A percentile compares a stretch with the other conserved stretches of the same genome.
Evolutionary conservation across 2,797 vertebrate species (phyloP).

Genomic region (Chrysocyon brachyurus): DNA sequence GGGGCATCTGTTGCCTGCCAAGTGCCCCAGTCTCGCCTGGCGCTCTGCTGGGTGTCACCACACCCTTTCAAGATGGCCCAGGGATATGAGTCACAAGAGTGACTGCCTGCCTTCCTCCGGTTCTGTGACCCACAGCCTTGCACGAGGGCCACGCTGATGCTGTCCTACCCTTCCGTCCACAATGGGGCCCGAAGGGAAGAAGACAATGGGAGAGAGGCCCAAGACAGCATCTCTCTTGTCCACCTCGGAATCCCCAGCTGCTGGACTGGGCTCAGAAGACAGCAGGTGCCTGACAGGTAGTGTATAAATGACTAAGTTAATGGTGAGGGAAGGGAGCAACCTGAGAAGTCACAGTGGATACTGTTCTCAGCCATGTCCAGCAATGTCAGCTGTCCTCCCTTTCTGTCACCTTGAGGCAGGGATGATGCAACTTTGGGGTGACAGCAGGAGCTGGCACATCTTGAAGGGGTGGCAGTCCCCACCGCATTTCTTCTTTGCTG

Average conservation of each 20-base stretch:
- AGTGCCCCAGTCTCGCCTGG: accelerated
- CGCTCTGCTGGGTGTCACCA: not conserved
- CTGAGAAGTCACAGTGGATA: not conserved
- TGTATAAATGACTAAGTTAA: not conserved
- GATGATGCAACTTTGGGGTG: not conserved
- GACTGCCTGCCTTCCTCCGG: not conserved
- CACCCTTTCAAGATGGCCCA: not conserved
- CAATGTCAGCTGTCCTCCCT: not conserved
- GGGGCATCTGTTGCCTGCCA: not conserved
- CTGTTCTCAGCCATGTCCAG: slow-evolving; percentile 56
- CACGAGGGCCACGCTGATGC: not conserved
- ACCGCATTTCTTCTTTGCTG: not conserved
- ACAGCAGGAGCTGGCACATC: not conserved
- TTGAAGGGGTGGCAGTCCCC: not conserved
- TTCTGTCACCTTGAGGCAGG: not conserved
- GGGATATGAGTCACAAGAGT: accelerated
- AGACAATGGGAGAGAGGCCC: not conserved
- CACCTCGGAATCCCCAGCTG: not conserved
- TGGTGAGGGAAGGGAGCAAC: not conserved
- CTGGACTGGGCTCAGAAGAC: not conserved
- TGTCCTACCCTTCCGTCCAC: not conserved
- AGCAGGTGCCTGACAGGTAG: not conserved
- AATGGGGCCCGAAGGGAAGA: not conserved
- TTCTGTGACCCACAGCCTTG: not conserved
- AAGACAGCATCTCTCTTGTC: not conserved